phyloP scores from a whole-genome alignment of 2,113 vertebrate species.

The Cyprinodon variegatus region DNA sequence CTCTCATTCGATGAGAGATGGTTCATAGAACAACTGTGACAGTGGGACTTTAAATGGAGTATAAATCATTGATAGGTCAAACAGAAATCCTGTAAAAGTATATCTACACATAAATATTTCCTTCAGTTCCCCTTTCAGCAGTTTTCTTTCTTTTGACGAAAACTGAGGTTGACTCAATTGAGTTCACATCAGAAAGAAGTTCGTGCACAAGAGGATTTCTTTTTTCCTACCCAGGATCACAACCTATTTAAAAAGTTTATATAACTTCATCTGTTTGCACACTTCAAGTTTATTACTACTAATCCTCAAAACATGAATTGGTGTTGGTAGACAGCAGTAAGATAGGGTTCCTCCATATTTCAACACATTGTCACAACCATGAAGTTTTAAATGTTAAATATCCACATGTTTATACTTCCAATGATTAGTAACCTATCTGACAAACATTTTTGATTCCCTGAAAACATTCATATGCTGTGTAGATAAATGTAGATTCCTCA shows the following conservation, averaged over 20 bases:
- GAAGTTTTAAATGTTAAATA: not conserved
- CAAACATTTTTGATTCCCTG: not conserved
- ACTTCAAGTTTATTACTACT: not conserved
- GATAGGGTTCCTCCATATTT: not conserved
- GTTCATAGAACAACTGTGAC: not conserved
- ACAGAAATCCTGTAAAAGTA: not conserved
- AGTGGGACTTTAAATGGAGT: not conserved
- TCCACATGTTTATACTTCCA: not conserved
- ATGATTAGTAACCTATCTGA: not conserved
- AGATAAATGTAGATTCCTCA: not conserved
- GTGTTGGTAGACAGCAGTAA: not conserved
- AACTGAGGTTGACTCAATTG: slow-evolving; percentile 1
- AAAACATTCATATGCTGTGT: not conserved
- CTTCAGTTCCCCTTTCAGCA: slow-evolving; percentile 1
- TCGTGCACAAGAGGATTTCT: not conserved
- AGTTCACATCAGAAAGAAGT: slow-evolving; percentile 1
- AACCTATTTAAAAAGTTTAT: not conserved
- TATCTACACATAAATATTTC: not conserved
- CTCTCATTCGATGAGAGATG: not conserved
- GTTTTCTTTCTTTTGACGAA: not conserved
- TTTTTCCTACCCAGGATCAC: not conserved
- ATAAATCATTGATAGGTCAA: slow-evolving; percentile 2
- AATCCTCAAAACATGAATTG: not conserved
- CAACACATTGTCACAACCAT: not conserved
- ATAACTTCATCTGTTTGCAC: not conserved